A percentile compares a stretch with the other conserved stretches of the same genome.
Conservation (phyloP, 2,113 vertebrate genomes). For the Cygnus buccinator region DNA sequence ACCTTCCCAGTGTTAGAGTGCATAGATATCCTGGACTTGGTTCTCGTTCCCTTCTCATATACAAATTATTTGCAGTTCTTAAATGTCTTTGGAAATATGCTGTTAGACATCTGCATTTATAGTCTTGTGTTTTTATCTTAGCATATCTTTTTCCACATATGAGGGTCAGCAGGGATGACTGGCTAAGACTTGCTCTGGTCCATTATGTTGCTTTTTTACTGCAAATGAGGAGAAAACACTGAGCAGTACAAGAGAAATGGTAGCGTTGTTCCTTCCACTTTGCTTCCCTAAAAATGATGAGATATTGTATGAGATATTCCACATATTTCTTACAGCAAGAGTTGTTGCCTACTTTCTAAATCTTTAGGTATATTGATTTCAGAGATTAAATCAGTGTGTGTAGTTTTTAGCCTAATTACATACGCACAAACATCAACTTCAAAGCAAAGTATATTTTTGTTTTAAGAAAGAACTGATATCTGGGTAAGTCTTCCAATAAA, state of each 20-base stretch:
- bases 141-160: neutral
- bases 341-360: neutral
- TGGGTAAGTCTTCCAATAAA: constrained; percentile 5
- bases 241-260: neutral
- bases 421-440: constrained; percentile 28
- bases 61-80: neutral
- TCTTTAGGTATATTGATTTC: constrained; percentile 7
- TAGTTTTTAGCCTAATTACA: constrained; percentile 54
- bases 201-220: neutral
- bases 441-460: constrained; percentile 2
- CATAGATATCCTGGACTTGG: neutral
- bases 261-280: neutral
- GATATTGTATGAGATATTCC: neutral
- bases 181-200: neutral
- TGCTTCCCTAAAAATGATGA: neutral
- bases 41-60: neutral
- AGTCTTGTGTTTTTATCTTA: neutral
- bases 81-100: neutral
- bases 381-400: neutral
- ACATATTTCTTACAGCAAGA: neutral
- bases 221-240: neutral
- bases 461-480: neutral
- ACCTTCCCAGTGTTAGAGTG: neutral
- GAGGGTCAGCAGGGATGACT: neutral
- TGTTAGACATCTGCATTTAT: neutral